Percentiles rank a stretch among this genome's conserved stretches.
Evolutionary conservation across 2,113 vertebrate genomes (phyloP).

Genomic region (Ceuthmochares aereus): DNA sequence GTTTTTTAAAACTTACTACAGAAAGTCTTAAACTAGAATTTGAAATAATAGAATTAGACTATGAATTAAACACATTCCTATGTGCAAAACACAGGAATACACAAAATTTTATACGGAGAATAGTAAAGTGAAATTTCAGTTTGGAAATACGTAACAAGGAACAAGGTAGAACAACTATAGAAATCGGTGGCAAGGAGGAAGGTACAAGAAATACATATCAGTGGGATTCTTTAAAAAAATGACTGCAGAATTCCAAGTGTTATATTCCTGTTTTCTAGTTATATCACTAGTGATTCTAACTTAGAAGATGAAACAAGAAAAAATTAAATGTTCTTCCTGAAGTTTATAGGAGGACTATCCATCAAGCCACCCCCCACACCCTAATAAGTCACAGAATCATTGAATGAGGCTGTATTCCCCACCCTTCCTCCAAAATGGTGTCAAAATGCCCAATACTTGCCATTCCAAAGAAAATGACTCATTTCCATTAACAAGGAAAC

Average conservation of each 20-base stretch:
- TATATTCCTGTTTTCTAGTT: not conserved
- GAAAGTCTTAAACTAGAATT: not conserved
- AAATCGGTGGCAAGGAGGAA: not conserved
- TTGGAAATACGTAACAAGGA: not conserved
- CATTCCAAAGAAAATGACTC: constrained; percentile 67
- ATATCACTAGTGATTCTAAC: not conserved
- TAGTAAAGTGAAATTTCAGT: not conserved
- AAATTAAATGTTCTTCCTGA: not conserved
- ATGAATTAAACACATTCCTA: not conserved
- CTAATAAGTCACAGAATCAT: no score
- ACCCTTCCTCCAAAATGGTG: constrained; percentile 9
- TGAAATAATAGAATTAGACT: not conserved
- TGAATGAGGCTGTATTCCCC: not conserved
- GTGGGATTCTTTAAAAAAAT: not conserved
- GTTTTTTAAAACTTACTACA: not conserved
- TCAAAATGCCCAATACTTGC: constrained; percentile 33
- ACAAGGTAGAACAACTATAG: not conserved
- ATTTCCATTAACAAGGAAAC: constrained; percentile 74
- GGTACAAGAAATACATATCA: not conserved
- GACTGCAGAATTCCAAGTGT: not conserved
- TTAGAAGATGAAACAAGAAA: not conserved
- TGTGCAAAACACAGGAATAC: not conserved
- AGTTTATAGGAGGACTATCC: not conserved
- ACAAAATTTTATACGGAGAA: not conserved
- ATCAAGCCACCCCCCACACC: no score